Conservation (phyloP, 2,113 vertebrate species). For the Myocastor coypus region DNA sequence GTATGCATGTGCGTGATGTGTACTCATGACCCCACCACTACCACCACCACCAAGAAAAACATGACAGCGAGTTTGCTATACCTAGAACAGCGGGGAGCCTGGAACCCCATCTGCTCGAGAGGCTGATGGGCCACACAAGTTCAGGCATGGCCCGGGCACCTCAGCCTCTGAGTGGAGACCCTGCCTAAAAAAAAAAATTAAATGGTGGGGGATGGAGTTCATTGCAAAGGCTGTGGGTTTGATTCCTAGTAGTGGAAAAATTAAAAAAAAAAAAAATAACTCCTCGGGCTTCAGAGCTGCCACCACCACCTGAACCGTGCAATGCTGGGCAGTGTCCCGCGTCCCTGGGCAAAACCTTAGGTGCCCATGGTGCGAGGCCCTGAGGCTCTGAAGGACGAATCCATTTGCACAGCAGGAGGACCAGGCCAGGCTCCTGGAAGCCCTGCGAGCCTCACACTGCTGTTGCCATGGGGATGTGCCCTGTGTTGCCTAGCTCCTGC, state of each 20-base stretch:
- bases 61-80: background rate
- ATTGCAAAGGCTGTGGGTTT: background rate
- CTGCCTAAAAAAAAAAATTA: background rate
- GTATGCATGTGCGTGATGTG: background rate
- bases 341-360: background rate
- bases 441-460: background rate
- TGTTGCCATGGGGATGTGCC: constrained; percentile 33
- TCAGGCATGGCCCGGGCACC: background rate
- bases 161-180: background rate
- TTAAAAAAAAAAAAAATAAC: background rate
- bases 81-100: background rate
- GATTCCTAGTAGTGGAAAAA: background rate
- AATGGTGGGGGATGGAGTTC: background rate
- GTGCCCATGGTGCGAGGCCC: background rate
- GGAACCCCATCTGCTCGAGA: background rate
- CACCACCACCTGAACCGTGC: background rate
- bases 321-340: background rate
- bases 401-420: background rate
- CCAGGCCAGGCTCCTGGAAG: background rate
- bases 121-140: background rate
- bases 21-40: background rate
- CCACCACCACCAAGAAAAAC: no score
- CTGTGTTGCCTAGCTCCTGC: background rate
- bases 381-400: background rate
- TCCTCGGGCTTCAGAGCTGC: background rate